Percentiles rank a stretch among this genome's conserved stretches.
These are phyloP conservation scores for Chaetops frenatus DNA, from an alignment of 2,113 vertebrate species.

Conservation along the genomic window DNA sequence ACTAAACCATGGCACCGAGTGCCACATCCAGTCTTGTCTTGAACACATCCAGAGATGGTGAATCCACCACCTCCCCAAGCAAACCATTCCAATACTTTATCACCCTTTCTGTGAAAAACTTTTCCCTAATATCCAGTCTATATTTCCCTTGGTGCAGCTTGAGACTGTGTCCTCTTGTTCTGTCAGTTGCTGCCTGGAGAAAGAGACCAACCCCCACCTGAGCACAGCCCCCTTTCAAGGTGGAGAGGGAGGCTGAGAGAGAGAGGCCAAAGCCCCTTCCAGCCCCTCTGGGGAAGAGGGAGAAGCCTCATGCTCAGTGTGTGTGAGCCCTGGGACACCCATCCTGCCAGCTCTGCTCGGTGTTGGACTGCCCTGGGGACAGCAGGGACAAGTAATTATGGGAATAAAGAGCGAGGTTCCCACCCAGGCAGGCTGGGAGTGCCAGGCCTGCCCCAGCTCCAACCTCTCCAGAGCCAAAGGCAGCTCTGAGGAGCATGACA, in stretches of 20 bases:
- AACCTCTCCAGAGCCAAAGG: not conserved
- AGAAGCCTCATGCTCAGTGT: rapidly evolving
- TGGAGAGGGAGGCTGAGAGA: not conserved
- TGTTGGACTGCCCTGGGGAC: not conserved
- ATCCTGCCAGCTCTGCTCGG: not conserved
- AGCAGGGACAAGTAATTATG: not conserved
- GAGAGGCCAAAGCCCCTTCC: not conserved
- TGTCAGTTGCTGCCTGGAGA: no score
- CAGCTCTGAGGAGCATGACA: not conserved
- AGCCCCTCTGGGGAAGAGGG: not conserved
- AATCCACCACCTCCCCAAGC: no score
- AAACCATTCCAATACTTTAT: no score
- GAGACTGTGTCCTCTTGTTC: no score
- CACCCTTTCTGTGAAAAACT: no score
- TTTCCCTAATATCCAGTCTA: no score
- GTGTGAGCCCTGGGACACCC: rapidly evolving
- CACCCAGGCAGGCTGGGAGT: not conserved
- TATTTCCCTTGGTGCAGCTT: no score
- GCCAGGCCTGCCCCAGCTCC: not conserved
- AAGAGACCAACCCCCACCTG: no score
- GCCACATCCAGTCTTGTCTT: no score
- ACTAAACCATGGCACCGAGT: no score
- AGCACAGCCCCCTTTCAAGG: no score
- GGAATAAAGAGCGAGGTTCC: not conserved
- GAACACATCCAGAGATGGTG: no score